Conservation (phyloP, 2,888 invertebrate genomes). For the Helobdella robusta region DNA sequence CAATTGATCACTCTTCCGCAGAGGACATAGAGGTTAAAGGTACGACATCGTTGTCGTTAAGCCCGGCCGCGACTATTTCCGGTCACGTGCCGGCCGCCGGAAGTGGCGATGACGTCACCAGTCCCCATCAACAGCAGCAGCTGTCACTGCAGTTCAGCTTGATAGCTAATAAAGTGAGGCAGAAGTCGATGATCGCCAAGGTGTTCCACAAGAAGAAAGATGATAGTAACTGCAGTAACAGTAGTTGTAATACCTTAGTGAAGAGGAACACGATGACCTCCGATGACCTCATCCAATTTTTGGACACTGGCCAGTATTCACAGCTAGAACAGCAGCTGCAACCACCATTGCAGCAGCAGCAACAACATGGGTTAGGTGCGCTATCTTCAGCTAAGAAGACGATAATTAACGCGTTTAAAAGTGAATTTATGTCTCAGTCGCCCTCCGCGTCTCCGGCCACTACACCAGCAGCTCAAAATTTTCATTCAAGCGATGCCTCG, state of each 20-base stretch:
- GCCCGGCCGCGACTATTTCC: neutral
- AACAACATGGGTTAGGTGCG: neutral
- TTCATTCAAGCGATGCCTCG: too few species aligned
- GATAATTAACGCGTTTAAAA: slow-evolving; percentile 6
- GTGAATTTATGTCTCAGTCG: neutral
- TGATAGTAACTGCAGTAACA: neutral
- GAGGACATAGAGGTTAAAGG: slow-evolving; percentile 16
- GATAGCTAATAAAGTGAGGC: too few species aligned
- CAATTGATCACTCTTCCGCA: too few species aligned
- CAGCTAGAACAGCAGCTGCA: too few species aligned
- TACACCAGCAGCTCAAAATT: too few species aligned
- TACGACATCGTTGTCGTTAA: neutral
- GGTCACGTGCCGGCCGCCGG: neutral
- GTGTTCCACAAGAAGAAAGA: slow-evolving; percentile 19
- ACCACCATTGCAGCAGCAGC: neutral
- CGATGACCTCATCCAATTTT: too few species aligned
- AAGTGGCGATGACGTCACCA: neutral
- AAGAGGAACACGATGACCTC: too few species aligned
- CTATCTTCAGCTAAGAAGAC: slow-evolving; percentile 4
- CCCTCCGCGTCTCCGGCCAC: neutral
- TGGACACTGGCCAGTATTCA: too few species aligned
- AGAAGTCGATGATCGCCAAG: slow-evolving; percentile 14
- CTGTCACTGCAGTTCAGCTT: too few species aligned
- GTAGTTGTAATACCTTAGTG: too few species aligned
- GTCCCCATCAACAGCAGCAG: too few species aligned